Percentiles rank a stretch among this genome's conserved stretches.
Conservation (phyloP, 2,797 vertebrate species). For the Salmo trutta region DNA sequence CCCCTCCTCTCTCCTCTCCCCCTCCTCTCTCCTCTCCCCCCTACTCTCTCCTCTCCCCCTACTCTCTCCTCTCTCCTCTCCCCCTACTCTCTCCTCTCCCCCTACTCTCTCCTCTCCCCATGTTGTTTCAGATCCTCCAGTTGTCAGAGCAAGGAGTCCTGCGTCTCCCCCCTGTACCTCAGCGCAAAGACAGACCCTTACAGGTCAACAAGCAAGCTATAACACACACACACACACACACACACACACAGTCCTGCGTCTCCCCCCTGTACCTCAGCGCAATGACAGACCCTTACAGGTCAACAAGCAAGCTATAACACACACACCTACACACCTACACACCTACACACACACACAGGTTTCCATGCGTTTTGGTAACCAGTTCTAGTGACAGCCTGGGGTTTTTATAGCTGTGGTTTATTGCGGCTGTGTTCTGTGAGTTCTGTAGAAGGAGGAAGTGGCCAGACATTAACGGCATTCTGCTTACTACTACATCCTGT, state of each 20-base stretch:
- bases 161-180: constrained; percentile 50
- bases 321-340: neutral
- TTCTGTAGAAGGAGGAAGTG: too few relatives aligned
- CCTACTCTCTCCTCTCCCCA: neutral
- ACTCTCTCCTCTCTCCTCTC: fast-evolving
- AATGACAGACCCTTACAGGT: constrained; percentile 13
- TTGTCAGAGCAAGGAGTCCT: constrained; percentile 52
- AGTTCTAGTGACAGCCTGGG: fast-evolving
- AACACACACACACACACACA: neutral
- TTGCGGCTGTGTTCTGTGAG: too few relatives aligned
- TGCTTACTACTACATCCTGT: too few relatives aligned
- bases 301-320: neutral
- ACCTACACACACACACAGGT: neutral
- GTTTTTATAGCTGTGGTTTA: too few relatives aligned
- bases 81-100: fast-evolving
- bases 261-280: constrained; percentile 47
- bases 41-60: too few relatives aligned
- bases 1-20: fast-evolving
- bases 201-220: neutral
- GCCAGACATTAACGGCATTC: too few relatives aligned
- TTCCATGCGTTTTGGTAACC: neutral
- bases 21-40: too few relatives aligned
- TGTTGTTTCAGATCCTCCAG: constrained; percentile 58
- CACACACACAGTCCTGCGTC: constrained; percentile 47
- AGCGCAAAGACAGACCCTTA: constrained; percentile 21